Conservation (phyloP, 1,140 invertebrate genomes). For the Hylyphantes graminicola region DNA sequence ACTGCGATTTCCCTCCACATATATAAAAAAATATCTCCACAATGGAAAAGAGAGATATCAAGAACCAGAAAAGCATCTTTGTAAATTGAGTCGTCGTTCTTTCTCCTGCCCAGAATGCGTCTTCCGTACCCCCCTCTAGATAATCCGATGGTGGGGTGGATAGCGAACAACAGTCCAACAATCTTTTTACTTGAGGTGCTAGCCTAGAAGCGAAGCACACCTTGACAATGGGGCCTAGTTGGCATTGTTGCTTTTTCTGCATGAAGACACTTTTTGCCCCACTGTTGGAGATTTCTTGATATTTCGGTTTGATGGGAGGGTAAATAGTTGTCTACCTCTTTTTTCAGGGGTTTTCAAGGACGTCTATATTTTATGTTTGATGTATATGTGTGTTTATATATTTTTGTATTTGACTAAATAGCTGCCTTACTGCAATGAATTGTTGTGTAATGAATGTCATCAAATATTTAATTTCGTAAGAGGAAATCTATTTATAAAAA, state of each 20-base stretch:
- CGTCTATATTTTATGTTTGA: too few relatives aligned
- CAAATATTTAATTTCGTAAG: too few relatives aligned
- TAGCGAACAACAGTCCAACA: not conserved
- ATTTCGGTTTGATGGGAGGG: not conserved
- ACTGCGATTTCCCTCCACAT: too few relatives aligned
- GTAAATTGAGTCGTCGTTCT: not conserved
- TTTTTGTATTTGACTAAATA: too few relatives aligned
- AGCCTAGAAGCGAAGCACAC: slow-evolving; percentile 23
- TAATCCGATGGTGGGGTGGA: not conserved
- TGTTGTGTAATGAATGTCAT: too few relatives aligned
- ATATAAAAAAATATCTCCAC: too few relatives aligned
- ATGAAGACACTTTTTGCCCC: not conserved
- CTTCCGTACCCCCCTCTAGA: not conserved
- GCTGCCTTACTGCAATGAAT: too few relatives aligned
- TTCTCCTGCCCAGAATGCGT: not conserved
- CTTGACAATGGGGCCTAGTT: not conserved
- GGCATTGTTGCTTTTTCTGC: not conserved
- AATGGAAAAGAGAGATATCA: too few relatives aligned
- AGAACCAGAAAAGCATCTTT: not conserved
- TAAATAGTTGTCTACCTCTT: too few relatives aligned
- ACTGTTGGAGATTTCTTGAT: not conserved
- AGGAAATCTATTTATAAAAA: too few relatives aligned
- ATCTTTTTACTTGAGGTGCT: slow-evolving; percentile 23
- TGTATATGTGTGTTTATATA: too few relatives aligned
- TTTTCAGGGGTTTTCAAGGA: too few relatives aligned